Base-by-base conservation (phyloP, 2,888 invertebrate genomes). In the Ernsta delagoae region DNA sequence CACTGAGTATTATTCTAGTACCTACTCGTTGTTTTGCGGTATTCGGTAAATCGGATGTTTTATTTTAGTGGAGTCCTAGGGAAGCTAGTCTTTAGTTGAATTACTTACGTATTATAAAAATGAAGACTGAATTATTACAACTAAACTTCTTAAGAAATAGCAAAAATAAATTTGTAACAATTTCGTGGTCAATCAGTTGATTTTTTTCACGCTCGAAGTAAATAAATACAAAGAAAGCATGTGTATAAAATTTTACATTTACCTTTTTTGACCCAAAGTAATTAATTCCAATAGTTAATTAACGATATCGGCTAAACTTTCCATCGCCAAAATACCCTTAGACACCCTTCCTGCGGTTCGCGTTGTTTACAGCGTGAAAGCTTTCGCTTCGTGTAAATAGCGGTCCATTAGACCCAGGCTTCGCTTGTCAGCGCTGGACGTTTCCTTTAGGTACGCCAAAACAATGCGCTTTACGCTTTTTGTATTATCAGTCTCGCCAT, bases 381-480 rank as follows among this genome's bases (percentile, higher is more conserved):
- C 82, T 77, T 81, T 76, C 76, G 81, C 80, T 68, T 79, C 34
- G 82, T 82, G 86, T 84, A 88, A 88, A 88, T 83, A 88, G 81
- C 78, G 79, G 81, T 88, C 86, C 85, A 90, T 89, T 88, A 88
- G 83, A 84, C 79, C 79, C 78, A 77, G 77, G 78, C 77, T 80
- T 80, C 80, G 81, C 79, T 79, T 86, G 88, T 83, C 85, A 84
- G 80, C 75, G 73, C 76, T 81, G 80, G 78, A 34, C 57, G 36
- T 57, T 83, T 87, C 84, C 85, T 83, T 75, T 78, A 76, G 81
- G 76, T 80, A 80, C 76, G 79, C 11, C 31, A 57, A 83, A 87
- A 92, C 92, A 92, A 91, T 87, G 81, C 82, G 80, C 83, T 85
- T 85, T 86, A 85, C 83, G 83, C 86, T 90, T 90, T 90, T 91